phyloP scores from a whole-genome alignment of 2,113 vertebrate species.

The Amazona vittata region DNA sequence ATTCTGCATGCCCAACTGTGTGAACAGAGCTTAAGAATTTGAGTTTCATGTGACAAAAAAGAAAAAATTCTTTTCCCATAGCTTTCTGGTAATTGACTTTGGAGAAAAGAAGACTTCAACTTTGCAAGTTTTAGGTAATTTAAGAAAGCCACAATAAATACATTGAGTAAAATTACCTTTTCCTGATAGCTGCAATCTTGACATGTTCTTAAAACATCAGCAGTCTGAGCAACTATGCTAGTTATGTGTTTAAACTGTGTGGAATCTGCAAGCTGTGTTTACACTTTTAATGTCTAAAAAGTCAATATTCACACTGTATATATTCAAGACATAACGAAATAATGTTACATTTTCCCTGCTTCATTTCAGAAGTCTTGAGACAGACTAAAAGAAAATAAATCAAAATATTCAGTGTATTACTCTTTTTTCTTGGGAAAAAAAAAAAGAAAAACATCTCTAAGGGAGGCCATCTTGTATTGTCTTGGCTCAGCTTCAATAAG shows the following conservation, averaged over 20 bases:
- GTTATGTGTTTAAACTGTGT: not conserved
- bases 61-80: conserved; percentile 30
- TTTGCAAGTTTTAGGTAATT: not conserved
- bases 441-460: not conserved
- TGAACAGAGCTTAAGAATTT: conserved; percentile 63
- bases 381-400: fast-evolving
- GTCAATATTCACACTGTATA: not conserved
- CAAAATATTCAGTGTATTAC: not conserved
- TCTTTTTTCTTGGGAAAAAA: not conserved
- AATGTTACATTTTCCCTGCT: not conserved
- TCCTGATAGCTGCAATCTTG: not conserved
- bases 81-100: not conserved
- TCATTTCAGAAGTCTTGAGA: not conserved
- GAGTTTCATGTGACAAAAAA: conserved; percentile 60
- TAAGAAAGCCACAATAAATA: not conserved
- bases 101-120: not conserved
- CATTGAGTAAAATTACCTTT: not conserved
- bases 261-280: conserved; percentile 35
- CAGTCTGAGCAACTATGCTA: not conserved
- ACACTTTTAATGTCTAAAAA: not conserved
- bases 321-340: not conserved
- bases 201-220: not conserved
- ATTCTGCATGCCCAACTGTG: conserved; percentile 65
- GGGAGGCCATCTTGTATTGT: not conserved
- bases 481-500: not conserved